Percentiles rank a stretch among this genome's conserved stretches.
Conservation (phyloP, 2,113 vertebrate species). For the Dipodomys stephensi region DNA sequence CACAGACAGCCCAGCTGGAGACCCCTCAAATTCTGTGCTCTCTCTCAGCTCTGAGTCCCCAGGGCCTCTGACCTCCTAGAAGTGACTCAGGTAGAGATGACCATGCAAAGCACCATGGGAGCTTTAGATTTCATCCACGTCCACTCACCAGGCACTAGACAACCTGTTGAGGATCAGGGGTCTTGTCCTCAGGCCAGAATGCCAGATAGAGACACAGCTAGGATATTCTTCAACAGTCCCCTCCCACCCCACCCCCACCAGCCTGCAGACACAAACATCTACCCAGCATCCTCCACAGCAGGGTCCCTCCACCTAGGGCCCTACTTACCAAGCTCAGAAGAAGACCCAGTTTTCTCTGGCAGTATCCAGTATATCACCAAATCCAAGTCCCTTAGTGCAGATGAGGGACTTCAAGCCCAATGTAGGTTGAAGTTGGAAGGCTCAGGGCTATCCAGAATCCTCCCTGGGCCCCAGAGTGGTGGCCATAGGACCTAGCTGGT, state of each 20-base stretch:
- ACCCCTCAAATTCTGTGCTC: background rate
- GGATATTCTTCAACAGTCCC: too few relatives aligned
- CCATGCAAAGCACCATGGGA: background rate
- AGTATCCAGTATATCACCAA: background rate
- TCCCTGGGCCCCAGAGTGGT: background rate
- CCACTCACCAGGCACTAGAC: background rate
- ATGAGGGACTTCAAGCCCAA: background rate
- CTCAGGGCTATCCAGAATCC: background rate
- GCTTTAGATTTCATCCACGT: rapidly evolving
- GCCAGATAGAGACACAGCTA: too few relatives aligned
- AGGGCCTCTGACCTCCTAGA: background rate
- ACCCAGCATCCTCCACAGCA: too few relatives aligned
- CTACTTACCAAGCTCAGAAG: background rate
- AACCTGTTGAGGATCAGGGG: too few relatives aligned
- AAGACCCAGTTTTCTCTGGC: background rate
- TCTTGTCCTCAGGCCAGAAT: too few relatives aligned
- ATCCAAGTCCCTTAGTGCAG: background rate
- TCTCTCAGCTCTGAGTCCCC: background rate
- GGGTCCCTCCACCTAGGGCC: background rate
- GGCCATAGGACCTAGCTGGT: background rate
- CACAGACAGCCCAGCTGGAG: background rate
- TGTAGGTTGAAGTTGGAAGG: too few relatives aligned
- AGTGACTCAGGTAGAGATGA: background rate
- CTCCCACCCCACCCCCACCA: too few relatives aligned
- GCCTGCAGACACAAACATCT: background rate